phyloP scores from a whole-genome alignment of 2,888 invertebrate species.

The Drosophila borealis region DNA sequence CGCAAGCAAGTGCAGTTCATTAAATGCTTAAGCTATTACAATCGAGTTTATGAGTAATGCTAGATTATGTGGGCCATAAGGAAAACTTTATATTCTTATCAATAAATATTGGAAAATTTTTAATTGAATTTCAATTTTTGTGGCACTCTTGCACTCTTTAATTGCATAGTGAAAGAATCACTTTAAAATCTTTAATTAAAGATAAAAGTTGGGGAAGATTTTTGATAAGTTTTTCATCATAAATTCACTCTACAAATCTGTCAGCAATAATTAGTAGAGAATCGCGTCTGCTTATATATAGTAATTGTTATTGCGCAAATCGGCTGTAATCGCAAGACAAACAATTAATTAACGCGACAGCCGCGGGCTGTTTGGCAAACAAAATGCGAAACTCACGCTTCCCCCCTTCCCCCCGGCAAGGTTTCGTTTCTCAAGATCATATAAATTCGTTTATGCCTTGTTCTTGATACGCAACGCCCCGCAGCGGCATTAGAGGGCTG shows the following conservation, averaged over 20 bases:
- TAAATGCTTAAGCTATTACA: constrained; percentile 34
- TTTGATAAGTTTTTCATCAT: not conserved
- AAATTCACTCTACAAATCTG: constrained; percentile 2
- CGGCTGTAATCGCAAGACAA: constrained; percentile 65
- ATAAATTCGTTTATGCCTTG: constrained; percentile 38
- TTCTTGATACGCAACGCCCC: constrained; percentile 32
- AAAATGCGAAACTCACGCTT: constrained; percentile 37
- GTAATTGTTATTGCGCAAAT: constrained; percentile 31
- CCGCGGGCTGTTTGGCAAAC: constrained; percentile 48
- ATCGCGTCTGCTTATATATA: not conserved
- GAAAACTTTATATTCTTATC: constrained; percentile 38
- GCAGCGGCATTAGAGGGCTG: constrained; percentile 40
- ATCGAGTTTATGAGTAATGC: constrained; percentile 23
- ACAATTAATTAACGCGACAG: constrained; percentile 70
- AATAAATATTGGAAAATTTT: not conserved
- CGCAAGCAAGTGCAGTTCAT: constrained; percentile 27
- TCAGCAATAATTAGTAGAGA: constrained; percentile 19
- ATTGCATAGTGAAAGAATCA: not conserved
- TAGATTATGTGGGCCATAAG: constrained; percentile 25
- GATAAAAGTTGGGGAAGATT: not conserved
- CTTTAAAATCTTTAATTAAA: constrained; percentile 9
- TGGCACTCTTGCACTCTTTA: not conserved
- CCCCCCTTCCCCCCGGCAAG: constrained; percentile 4
- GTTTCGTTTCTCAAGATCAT: constrained; percentile 39
- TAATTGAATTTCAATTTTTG: not conserved